Evolutionary conservation across 2,888 invertebrate species (phyloP), one percentile per base, ranked within the genome.

Genomic region (Conchocele bisecta): DNA sequence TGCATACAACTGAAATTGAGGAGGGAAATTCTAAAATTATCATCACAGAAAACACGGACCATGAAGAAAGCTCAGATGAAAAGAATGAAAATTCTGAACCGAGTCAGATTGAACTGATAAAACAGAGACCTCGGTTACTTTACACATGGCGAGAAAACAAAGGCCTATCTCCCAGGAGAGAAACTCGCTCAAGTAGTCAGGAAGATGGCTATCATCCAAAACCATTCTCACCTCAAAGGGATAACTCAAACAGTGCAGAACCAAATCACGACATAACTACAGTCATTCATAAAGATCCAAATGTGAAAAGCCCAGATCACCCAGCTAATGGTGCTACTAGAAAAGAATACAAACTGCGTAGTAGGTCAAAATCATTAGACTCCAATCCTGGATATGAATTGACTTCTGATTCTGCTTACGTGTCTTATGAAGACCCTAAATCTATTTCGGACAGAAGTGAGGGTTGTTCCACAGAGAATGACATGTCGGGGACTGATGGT

Each of bases 71-170:
- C 67, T 75, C 77, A 17, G 77, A 83, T 76, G 81, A 84, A 54
- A 83, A 79, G 44, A 58, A 50, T 54, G 78, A 80, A 61, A 79
- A 79, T 53, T 67, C 72, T 35, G 67, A 64, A 41, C 67, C 70
- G 6, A 67, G 66, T 44, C 65, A 72, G 41, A 76, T 75, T 28
- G 81, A 79, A 46, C 56, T 77, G 50, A 60, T 60, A 17, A 53
- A 69, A 20, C 71, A 72, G 13, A 66, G 86, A 56, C 87, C 87
- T 17, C 68, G 87, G 44, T 56, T 87, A 20, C 56, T 87, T 7
- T 87, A 87, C 48, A 85, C 84, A n/a, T 86, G 85, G 85, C 79
- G 81, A 31, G 84, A 84, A 46, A 84, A 86, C 69, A 82, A 85
- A 71, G 87, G 86, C 5, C 69, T 86, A 20, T 85, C 87, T 39